Evolutionary conservation across 2,888 invertebrate species (phyloP), one percentile per base, ranked within the genome.

Genomic region (Homarus gammarus): DNA sequence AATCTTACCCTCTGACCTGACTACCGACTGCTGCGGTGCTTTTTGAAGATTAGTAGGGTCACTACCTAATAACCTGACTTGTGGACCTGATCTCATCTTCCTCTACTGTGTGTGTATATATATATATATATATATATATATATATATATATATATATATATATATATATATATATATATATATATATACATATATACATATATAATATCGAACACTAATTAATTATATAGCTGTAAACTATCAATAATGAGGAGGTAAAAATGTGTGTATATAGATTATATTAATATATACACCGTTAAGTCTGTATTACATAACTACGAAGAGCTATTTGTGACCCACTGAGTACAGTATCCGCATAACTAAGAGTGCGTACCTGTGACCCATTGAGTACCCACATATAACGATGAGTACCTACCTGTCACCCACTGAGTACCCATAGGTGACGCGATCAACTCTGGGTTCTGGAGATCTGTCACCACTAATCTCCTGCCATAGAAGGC

Each of bases 341-440:
- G 49, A n/a, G n/a, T n/a, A n/a, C n/a, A n/a, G n/a, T n/a, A n/a
- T n/a, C n/a, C n/a, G n/a, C 1, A 1, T 49, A 49, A 3, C 33
- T 10, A 72, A 5, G 18, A 3, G 68, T 2, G 22, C 68, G 8
- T 22, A 8, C 68, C 10, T 31, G 27, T 68, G 31, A n/a, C 1
- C 68, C 68, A 68, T 22, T 68, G 31, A 8, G 27, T 27, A n/a
- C 2, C 22, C 68, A 68, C 22, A 33, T 8, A 31, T 36, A 2
- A 2, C 15, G 10, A 40, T n/a, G n/a, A n/a, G n/a, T n/a, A n/a
- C 95, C 95, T 93, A 97, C 97, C 97, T 94, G 96, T 97, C 93
- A 97, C 96, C 98, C 98, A 98, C 77, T 97, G 96, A 82, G 97
- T 97, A 93, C 98, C 98, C 95, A 97, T 96, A 91, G 96, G 94